These are phyloP conservation scores for Diorhabda elongata DNA, from an alignment of 1,140 invertebrate species.

Conservation along the genomic window DNA sequence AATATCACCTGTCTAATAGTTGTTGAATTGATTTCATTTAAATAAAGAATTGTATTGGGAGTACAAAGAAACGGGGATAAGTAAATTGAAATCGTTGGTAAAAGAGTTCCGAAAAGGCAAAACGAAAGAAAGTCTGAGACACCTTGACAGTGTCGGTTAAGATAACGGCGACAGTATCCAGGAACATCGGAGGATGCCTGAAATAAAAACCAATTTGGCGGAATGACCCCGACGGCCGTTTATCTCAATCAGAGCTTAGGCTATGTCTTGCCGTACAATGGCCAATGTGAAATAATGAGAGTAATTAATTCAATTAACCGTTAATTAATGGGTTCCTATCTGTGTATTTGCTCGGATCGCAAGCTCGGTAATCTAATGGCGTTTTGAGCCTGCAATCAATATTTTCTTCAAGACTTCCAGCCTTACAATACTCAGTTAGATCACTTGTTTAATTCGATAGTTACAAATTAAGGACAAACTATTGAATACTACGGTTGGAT, in stretches of 20 bases:
- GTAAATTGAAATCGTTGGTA: constrained; percentile 9
- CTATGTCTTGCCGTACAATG: constrained; percentile 40
- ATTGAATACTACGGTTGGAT: background rate
- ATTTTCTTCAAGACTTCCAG: constrained; percentile 32
- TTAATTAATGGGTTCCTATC: constrained; percentile 50
- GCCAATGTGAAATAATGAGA: constrained; percentile 49
- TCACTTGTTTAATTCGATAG: background rate
- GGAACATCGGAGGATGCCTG: constrained; percentile 32
- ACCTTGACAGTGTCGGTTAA: constrained; percentile 32
- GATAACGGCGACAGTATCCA: background rate
- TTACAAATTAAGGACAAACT: background rate
- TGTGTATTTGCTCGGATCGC: constrained; percentile 46
- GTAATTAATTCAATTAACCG: constrained; percentile 53
- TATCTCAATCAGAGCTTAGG: constrained; percentile 43
- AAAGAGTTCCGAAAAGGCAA: background rate
- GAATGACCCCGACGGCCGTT: constrained; percentile 40
- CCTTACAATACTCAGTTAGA: background rate
- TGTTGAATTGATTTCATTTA: background rate
- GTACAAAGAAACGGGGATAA: constrained; percentile 12
- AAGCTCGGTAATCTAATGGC: constrained; percentile 44
- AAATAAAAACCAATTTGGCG: constrained; percentile 44
- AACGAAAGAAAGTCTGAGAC: constrained; percentile 25
- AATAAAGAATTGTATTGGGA: constrained; percentile 5
- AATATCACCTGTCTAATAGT: too few species aligned
- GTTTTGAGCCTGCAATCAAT: constrained; percentile 49